These are phyloP conservation scores for Nasua narica DNA, from an alignment of 2,797 vertebrate genomes.

Conservation along the genomic window DNA sequence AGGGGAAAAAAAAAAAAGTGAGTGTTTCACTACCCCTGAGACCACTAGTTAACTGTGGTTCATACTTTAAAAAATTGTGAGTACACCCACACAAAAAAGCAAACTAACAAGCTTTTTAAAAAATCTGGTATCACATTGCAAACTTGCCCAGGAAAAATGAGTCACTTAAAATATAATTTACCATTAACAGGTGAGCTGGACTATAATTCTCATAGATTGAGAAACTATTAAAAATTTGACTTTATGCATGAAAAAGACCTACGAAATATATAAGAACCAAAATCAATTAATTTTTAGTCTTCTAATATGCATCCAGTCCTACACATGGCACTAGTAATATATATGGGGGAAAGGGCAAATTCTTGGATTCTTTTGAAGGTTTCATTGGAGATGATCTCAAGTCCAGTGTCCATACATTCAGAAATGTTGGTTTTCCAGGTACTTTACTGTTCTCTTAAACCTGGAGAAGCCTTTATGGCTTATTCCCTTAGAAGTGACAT, in stretches of 20 bases:
- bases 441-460: slow-evolving; percentile 60
- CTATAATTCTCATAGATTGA: slow-evolving; percentile 7
- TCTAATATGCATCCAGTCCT: slow-evolving; percentile 15
- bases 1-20: slow-evolving; percentile 57
- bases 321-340: slow-evolving; percentile 51
- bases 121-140: slow-evolving; percentile 72
- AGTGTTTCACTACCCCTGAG: slow-evolving; percentile 77
- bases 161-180: slow-evolving; percentile 50
- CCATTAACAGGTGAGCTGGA: slow-evolving; percentile 50
- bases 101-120: not conserved
- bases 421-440: slow-evolving; percentile 71
- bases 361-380: slow-evolving; percentile 29
- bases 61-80: slow-evolving; percentile 77
- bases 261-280: slow-evolving; percentile 26
- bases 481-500: slow-evolving; percentile 65
- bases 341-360: not conserved
- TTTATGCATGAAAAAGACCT: slow-evolving; percentile 33
- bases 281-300: not conserved
- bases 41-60: slow-evolving; percentile 75
- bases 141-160: slow-evolving; percentile 54
- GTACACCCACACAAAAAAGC: slow-evolving; percentile 71
- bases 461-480: slow-evolving; percentile 76
- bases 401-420: slow-evolving; percentile 65
- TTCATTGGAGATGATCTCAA: slow-evolving; percentile 41
- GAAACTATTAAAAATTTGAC: slow-evolving; percentile 3